Conservation (phyloP, 2,797 vertebrate species). For the Acipenser oxyrinchus region DNA sequence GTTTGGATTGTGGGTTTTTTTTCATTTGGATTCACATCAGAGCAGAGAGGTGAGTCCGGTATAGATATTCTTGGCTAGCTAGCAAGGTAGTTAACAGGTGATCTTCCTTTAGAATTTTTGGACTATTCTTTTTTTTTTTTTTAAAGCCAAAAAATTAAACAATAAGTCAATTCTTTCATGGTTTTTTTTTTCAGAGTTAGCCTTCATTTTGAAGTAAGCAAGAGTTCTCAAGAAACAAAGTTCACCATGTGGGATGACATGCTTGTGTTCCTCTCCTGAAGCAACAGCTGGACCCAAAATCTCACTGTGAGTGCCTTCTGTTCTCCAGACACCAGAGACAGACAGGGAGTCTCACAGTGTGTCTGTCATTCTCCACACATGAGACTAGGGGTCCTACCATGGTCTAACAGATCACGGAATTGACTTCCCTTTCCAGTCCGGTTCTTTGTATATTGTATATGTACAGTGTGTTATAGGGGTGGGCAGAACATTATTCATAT, state of each 20-base stretch:
- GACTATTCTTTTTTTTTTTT: conserved; percentile 52
- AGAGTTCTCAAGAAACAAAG: conserved; percentile 21
- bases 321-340: conserved; percentile 21
- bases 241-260: background rate
- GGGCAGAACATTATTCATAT: conserved; percentile 25
- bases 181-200: conserved; percentile 53
- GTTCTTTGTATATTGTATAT: conserved; percentile 38
- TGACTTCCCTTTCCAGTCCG: conserved; percentile 21
- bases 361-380: background rate
- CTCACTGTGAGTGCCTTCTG: conserved; percentile 18
- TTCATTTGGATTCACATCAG: conserved; percentile 81
- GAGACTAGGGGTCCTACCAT: conserved; percentile 26
- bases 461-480: conserved; percentile 32
- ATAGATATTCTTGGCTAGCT: conserved; percentile 96
- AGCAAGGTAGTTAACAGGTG: conserved; percentile 97
- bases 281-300: conserved; percentile 24
- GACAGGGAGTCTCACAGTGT: conserved; percentile 16
- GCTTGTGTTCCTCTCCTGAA: conserved; percentile 33
- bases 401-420: conserved; percentile 5
- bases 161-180: conserved; percentile 19
- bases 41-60: conserved; percentile 92
- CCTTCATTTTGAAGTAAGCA: conserved; percentile 27
- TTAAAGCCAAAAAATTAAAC: conserved; percentile 67
- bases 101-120: conserved; percentile 66
- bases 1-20: conserved; percentile 68